phyloP scores from a whole-genome alignment of 2,797 vertebrate species.

The Sebastolobus altivelis region DNA sequence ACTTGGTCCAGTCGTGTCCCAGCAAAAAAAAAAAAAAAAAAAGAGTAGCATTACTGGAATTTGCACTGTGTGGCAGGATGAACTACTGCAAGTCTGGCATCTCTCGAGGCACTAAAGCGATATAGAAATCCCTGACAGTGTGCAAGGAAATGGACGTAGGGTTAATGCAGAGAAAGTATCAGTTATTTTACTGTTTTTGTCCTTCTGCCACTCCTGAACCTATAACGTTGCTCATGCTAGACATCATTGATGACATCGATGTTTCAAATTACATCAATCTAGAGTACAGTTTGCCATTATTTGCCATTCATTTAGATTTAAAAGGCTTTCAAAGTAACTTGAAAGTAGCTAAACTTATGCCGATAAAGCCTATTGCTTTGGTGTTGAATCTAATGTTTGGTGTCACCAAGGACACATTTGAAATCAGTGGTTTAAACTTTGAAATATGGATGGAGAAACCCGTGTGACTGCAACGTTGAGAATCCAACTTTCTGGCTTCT shows the following conservation, averaged over 20 bases:
- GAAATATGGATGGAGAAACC: background rate
- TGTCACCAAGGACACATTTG: background rate
- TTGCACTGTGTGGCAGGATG: slow-evolving; percentile 13
- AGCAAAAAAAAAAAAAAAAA: slow-evolving; percentile 28
- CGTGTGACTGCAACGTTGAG: background rate
- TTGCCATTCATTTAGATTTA: background rate
- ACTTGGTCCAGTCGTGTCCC: slow-evolving; percentile 39
- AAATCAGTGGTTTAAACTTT: accelerated
- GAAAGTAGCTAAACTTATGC: background rate
- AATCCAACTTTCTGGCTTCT: background rate
- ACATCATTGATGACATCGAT: background rate
- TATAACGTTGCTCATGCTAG: background rate
- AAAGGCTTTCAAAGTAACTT: background rate
- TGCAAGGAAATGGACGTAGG: background rate
- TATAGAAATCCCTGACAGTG: background rate
- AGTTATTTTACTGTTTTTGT: background rate
- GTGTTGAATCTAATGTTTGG: background rate
- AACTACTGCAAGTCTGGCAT: slow-evolving; percentile 2
- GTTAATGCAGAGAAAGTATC: background rate
- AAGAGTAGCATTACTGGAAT: slow-evolving; percentile 11
- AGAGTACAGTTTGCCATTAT: background rate
- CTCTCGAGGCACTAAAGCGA: background rate
- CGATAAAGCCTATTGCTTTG: background rate
- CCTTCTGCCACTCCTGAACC: background rate
- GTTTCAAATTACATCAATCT: background rate